Conservation (phyloP, 1,140 invertebrate genomes). For the Brachystomella parvula region DNA sequence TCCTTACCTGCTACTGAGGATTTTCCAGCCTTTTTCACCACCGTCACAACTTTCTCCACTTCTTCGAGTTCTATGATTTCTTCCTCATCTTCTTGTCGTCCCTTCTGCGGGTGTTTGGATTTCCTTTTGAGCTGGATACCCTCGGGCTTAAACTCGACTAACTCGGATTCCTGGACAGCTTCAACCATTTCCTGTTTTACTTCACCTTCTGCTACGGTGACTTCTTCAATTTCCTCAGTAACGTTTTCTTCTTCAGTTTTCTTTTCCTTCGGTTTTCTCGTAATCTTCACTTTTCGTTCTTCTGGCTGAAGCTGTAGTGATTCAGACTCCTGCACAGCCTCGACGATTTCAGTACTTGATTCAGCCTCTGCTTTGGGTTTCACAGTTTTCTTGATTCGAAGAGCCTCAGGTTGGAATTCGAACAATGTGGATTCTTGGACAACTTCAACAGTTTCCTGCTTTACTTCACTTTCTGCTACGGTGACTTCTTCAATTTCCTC, state of each 20-base stretch:
- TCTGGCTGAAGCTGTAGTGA: not conserved
- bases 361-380: not conserved
- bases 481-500: not conserved
- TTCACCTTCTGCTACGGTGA: too few species aligned
- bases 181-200: slow-evolving; percentile 1
- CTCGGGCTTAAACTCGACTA: not conserved
- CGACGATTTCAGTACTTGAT: not conserved
- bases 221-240: not conserved
- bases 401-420: not conserved
- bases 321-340: not conserved
- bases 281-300: not conserved
- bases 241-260: not conserved
- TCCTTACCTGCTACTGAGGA: not conserved
- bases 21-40: not conserved
- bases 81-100: not conserved
- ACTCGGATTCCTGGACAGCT: not conserved
- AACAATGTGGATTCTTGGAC: not conserved
- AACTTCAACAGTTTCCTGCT: not conserved
- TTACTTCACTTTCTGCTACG: too few species aligned
- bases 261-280: not conserved
- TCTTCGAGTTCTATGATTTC: not conserved
- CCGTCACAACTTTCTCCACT: not conserved
- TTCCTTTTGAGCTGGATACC: not conserved
- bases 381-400: not conserved
- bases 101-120: not conserved